Base-by-base conservation (phyloP, 2,113 vertebrate species). In the Syrmaticus mikado region DNA sequence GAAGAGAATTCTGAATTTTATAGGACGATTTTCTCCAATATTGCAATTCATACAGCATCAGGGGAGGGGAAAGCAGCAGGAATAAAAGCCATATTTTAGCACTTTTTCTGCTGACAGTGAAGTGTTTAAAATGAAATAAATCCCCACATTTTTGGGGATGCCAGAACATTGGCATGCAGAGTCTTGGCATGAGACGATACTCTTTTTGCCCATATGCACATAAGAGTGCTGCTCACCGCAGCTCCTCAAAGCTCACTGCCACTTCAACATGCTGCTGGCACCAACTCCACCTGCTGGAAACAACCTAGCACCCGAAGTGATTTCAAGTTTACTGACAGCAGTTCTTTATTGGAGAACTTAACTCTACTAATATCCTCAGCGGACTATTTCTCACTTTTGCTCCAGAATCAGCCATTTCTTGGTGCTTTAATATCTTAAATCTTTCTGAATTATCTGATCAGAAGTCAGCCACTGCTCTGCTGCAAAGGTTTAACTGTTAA, bases 51-150 rank as follows among this genome's bases (percentile, higher is more conserved):
- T 76, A 8, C 4, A 46, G 41, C 21, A 85, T 5, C n/a, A 36
- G 16, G 61, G 27, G 71, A 64, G 61, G 36, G 52, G 41, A 10
- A 32, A 85, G 27, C 30, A 1, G 1, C 27, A 13, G 32, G 20
- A 9, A 77, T 53, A 89, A 93, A 90, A 0, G n/a, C n/a, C 3
- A 0, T 72, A 73, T 62, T 91, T 70, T 46, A 76, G 45, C 67
- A 65, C 15, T 22, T 27, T 58, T 81, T 43, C 66, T 76, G 21
- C 50, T 87, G 75, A 66, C 50, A 4, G 36, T 52, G 36, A 75
- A 32, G 40, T 73, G 84, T 89, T 92, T 87, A 73, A 94, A 90
- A 70, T 8, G 41, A 82, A 77, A 95, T 71, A 74, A 93, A 85
- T 80, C 45, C 58, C 89, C 52, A 41, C 34, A 38, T 66, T 62